phyloP scores from a whole-genome alignment of 2,797 vertebrate genomes.

The Pogonophryne albipinna region DNA sequence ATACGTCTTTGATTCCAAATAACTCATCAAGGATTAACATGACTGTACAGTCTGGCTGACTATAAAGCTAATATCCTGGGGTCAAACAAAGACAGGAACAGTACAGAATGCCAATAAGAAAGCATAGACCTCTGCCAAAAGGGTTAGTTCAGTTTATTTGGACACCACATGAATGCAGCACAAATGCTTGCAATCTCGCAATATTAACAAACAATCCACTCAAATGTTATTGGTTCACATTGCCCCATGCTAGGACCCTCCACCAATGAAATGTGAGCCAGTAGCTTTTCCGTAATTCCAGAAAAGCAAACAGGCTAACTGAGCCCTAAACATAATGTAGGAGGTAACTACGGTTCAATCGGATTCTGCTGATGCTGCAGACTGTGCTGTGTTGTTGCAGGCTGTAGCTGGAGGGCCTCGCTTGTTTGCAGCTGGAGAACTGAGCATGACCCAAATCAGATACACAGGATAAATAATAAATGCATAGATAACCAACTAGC shows the following conservation, averaged over 20 bases:
- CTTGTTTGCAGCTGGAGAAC: slow-evolving; percentile 54
- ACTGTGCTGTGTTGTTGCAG: slow-evolving; percentile 52
- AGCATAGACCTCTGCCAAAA: no score
- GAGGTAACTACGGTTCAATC: slow-evolving; percentile 26
- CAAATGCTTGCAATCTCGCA: no score
- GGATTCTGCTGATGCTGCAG: slow-evolving; percentile 57
- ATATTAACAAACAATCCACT: no score
- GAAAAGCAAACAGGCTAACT: no score
- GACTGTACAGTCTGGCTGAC: background rate
- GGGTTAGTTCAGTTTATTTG: no score
- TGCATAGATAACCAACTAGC: slow-evolving; percentile 58
- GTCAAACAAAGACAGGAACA: slow-evolving; percentile 13
- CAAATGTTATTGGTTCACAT: no score
- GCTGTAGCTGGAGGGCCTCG: slow-evolving; percentile 59
- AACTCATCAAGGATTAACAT: background rate
- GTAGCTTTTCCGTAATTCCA: no score
- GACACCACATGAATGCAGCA: no score
- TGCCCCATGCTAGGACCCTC: no score
- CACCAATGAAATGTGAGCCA: no score
- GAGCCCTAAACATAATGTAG: no score
- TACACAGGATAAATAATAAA: slow-evolving; percentile 80
- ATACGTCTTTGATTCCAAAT: background rate
- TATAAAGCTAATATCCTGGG: background rate
- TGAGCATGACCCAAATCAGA: slow-evolving; percentile 77
- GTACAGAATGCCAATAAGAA: no score